Evolutionary conservation across 1,140 invertebrate species (phyloP), one percentile per base, ranked within the genome.

Genomic region (Nomia melanderi): DNA sequence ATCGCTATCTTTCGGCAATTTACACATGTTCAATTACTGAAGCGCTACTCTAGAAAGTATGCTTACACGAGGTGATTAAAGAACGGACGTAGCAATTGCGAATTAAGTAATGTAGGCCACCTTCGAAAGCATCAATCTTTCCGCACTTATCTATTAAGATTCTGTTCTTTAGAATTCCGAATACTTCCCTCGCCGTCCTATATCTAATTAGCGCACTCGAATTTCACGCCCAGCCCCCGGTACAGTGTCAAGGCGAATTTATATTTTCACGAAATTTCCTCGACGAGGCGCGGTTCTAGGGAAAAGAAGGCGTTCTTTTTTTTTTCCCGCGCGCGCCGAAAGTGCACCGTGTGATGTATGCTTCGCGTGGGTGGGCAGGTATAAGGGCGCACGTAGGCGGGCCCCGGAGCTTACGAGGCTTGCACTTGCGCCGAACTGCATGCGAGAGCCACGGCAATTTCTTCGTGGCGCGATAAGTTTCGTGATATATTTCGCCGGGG

Each of bases 401-500:
- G 44, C 56, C 67, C 50, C 57, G 63, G 36, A 72, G 73, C 67
- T 81, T 78, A 81, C 78, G 81, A 67, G 77, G 67, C 82, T 83
- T 80, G 72, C 78, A 78, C 79, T 76, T 71, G 79, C 77, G 78
- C 76, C 62, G 33, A 77, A 74, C 78, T 70, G 82, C 79, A 81
- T 75, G 78, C 66, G 80, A 78, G 79, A 74, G 79, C 81, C 78
- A 41, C 56, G 73, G 84, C 77, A 87, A 84, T 85, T 87, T 86
- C 82, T 86, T 82, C 80, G 78, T 71, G 74, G 78, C 78, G 81
- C 73, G 77, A 83, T 82, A 84, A 82, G 74, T 84, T 78, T 82
- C 75, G 79, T 83, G 82, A 88, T 84, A 86, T 89, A 89, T 87
- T 83, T 79, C 78, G 78, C 57, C 63, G 75, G 62, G 77, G 81